These are phyloP conservation scores for Eulimnadia texana DNA, from an alignment of 1,140 invertebrate species.

Conservation along the genomic window DNA sequence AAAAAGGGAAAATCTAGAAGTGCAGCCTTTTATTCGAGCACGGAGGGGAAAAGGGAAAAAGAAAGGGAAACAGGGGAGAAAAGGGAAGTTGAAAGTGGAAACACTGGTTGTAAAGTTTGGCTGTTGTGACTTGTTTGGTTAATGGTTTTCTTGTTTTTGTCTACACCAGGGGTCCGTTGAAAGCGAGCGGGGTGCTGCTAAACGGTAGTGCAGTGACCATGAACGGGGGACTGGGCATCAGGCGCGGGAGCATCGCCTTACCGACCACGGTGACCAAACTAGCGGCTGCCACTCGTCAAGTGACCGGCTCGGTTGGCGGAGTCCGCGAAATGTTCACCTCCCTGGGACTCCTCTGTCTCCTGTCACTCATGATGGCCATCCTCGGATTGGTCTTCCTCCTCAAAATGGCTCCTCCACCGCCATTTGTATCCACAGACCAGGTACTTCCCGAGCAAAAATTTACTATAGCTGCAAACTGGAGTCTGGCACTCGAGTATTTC, in stretches of 20 bases:
- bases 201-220: constrained; percentile 18
- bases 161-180: not conserved
- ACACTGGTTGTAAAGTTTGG: too few relatives aligned
- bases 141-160: not conserved
- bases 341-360: constrained; percentile 64
- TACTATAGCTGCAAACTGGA: too few relatives aligned
- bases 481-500: too few relatives aligned
- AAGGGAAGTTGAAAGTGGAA: too few relatives aligned
- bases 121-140: too few relatives aligned
- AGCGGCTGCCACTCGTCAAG: constrained; percentile 15
- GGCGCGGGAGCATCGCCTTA: constrained; percentile 29
- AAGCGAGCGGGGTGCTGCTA: not conserved
- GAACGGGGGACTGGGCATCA: constrained; percentile 32
- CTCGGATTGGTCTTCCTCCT: constrained; percentile 69
- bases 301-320: constrained; percentile 29
- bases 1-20: too few relatives aligned
- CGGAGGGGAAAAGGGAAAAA: too few relatives aligned
- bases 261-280: constrained; percentile 28
- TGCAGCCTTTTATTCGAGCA: too few relatives aligned
- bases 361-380: constrained; percentile 63
- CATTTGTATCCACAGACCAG: not conserved
- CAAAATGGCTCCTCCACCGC: constrained; percentile 54
- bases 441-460: constrained; percentile 23
- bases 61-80: too few relatives aligned
- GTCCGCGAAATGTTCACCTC: constrained; percentile 69